A percentile compares a stretch with the other conserved stretches of the same genome.
Evolutionary conservation across 2,113 vertebrate species (phyloP).

Genomic region (Gnathonemus longibarbis): DNA sequence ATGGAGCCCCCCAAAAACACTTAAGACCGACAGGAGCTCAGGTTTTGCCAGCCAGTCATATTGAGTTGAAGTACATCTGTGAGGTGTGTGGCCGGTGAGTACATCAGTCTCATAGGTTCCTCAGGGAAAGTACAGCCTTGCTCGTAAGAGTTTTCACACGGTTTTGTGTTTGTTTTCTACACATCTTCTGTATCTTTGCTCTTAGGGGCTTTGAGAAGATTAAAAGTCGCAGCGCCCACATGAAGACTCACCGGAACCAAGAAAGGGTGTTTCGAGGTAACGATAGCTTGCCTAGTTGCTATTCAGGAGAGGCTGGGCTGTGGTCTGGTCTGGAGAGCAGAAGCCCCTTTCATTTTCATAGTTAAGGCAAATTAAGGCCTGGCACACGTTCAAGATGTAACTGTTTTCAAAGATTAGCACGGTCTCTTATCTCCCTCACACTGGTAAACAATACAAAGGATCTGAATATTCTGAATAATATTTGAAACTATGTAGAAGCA

Average conservation of each 20-base stretch:
- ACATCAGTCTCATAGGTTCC: neutral
- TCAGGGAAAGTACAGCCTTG: neutral
- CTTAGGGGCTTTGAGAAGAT: slow-evolving; percentile 59
- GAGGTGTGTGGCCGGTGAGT: slow-evolving; percentile 55
- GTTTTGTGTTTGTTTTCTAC: neutral
- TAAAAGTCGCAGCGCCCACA: slow-evolving; percentile 59
- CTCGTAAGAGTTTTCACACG: neutral
- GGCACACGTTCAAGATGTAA: neutral
- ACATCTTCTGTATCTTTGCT: neutral
- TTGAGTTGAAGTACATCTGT: slow-evolving; percentile 44
- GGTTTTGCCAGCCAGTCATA: neutral
- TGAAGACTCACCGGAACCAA: slow-evolving; percentile 58
- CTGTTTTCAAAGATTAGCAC: neutral
- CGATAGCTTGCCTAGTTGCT: slow-evolving; percentile 37
- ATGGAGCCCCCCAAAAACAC: neutral
- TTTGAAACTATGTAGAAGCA: neutral
- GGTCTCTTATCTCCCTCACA: neutral
- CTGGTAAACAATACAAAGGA: neutral
- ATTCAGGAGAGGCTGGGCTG: slow-evolving; percentile 31
- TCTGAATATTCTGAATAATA: neutral
- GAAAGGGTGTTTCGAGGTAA: slow-evolving; percentile 35
- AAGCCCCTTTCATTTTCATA: slow-evolving; percentile 10
- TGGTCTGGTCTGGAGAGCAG: neutral
- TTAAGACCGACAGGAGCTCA: neutral
- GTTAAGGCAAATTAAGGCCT: neutral